Evolutionary conservation across 1,140 invertebrate genomes (phyloP), one percentile per base, ranked within the genome.

Genomic region (Dreissena polymorpha): DNA sequence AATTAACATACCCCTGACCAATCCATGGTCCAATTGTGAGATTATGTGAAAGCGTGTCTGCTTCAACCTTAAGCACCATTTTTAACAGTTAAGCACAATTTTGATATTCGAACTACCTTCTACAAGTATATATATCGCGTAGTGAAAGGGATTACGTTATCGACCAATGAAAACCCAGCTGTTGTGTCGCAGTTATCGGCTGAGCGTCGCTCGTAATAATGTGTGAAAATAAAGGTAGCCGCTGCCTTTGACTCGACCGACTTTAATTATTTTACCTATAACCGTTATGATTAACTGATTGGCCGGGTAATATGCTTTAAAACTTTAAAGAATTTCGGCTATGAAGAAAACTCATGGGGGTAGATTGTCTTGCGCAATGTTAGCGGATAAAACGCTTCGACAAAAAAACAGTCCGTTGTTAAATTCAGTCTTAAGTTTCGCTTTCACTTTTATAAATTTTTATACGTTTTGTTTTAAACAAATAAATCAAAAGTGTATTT

Each of bases 31-130:
- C 70, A 23, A 57, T 27, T n/a, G 70, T 60, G 2, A 25, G 60
- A 12, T 55, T 60, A 82, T 60, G 57, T n/a, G 57, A 6, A n/a
- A 60, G 74, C 21, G 55, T 67, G 67, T 82, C 79, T 53, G 79
- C 70, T 74, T 82, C 79, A 53, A 82, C 71, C 68, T 82, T 82
- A 72, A 82, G 69, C 25, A 82, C 79, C 79, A 82, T 82, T 73
- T 80, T 82, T 74, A 25, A 18, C 70, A 49, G 64, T 63, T 74
- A 51, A 67, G 69, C 49, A 82, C 64, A 68, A 74, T 39, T 67
- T 82, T 82, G 73, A 64, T 64, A 72, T 65, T 74, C 57, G 79
- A 55, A 82, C 79, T 82, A 82, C 74, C 63, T 82, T 67, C 68
- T 50, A 23, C 63, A 82, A 64, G 79, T 82, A 82, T 82, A 53